Conservation (phyloP, 2,888 invertebrate species). For the Parascotia fuliginaria region DNA sequence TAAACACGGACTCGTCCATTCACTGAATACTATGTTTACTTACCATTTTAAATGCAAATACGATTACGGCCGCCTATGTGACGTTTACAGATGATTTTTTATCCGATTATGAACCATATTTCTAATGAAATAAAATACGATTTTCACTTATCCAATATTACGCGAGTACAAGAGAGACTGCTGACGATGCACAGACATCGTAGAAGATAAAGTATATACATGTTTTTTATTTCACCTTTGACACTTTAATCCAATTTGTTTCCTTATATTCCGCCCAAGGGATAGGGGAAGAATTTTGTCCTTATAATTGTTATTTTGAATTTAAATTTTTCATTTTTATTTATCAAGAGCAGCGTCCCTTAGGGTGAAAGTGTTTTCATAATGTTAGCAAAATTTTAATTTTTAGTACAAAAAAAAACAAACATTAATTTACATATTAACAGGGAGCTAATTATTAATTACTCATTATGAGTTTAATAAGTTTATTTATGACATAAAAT, state of each 20-base stretch:
- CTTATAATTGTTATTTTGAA: constrained; percentile 82
- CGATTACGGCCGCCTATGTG: constrained; percentile 63
- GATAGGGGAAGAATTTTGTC: constrained; percentile 75
- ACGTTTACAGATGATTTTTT: constrained; percentile 56
- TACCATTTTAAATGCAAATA: constrained; percentile 83
- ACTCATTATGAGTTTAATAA: constrained; percentile 30
- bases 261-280: constrained; percentile 76
- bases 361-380: constrained; percentile 38
- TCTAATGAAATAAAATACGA: constrained; percentile 29
- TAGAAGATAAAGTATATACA: constrained; percentile 70
- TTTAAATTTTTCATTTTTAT: constrained; percentile 67
- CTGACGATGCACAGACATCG: constrained; percentile 75
- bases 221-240: constrained; percentile 85
- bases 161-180: constrained; percentile 38
- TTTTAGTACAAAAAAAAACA: constrained; percentile 30
- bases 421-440: constrained; percentile 40
- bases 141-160: constrained; percentile 40
- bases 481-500: constrained; percentile 23
- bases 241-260: constrained; percentile 86
- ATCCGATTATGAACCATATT: constrained; percentile 54
- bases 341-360: constrained; percentile 46
- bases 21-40: constrained; percentile 80
- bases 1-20: constrained; percentile 80
- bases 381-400: constrained; percentile 44
- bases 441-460: constrained; percentile 28